Base-by-base conservation (phyloP, 2,888 invertebrate genomes). In the Mimumesa dahlbomi region DNA sequence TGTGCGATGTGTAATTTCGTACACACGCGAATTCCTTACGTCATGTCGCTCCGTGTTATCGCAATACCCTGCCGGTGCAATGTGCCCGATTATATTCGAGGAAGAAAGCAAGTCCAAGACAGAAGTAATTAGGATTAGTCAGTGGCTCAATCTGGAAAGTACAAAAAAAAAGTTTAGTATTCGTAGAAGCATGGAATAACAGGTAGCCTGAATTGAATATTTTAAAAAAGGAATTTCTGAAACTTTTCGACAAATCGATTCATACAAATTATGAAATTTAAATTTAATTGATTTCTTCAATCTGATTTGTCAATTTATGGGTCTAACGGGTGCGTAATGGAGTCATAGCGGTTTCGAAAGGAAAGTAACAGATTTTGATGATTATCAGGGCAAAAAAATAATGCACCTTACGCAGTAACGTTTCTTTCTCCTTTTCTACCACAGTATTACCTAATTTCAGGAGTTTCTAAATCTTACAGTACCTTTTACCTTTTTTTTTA, bases 11-110 rank as follows among this genome's bases (percentile, higher is more conserved):
- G 54, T 40, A 52, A 49, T 72, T 75, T 52, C 58, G 45, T 61
- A 65, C 54, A 62, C 49, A 67, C 66, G 66, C 66, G 70, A 73
- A 77, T 76, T 70, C 72, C 64, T 82, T 78, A 73, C 75, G 53
- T 74, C 69, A 72, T 48, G 40, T 53, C 56, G 46, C 38, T 64
- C 53, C 49, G 48, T 45, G 62, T 66, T 76, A 69, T 49, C 68
- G 74, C 61, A 77, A 81, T 53, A 45, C 16, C 49, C 21, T 11
- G n/a, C 19, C 22, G 31, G 21, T 42, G 53, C 21, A 34, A 34
- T 34, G 25, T 3, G 9, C n/a, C 1, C 34, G 34, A 34, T 34
- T 34, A 34, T 34, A 34, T n/a, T 34, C n/a, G 2, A 1, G n/a
- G n/a, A 34, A 34, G 34, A 34, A 34, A 34, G n/a, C n/a, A 7